Evolutionary conservation across 2,888 invertebrate genomes (phyloP), one percentile per base, ranked within the genome.

Genomic region (Dichetophora obliterata): DNA sequence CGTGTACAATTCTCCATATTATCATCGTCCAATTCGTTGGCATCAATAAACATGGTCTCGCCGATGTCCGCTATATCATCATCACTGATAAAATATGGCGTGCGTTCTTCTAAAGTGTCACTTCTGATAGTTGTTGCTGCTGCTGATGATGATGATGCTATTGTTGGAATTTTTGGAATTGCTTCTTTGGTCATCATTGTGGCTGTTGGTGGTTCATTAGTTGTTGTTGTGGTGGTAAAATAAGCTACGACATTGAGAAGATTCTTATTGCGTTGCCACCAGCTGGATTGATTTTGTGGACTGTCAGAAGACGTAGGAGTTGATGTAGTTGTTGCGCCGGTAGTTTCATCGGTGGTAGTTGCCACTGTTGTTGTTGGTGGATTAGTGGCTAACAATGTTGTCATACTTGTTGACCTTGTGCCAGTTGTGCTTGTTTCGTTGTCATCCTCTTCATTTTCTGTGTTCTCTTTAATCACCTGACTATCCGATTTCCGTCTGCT

Each of bases 1-100:
- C 86, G 81, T 27, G 84, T 79, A 77, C 87, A 88, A 0, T 54
- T 74, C 22, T 82, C 83, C 43, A 84, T 78, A 59, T 80, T 79
- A 19, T 82, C 83, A 54, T 80, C 81, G 24, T 84, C 75, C 68
- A 82, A 68, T 69, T 82, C 81, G 63, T 79, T 82, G 43, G 71
- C 75, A 37, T 86, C 83, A 24, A 83, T 83, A 75, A 82, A 82
- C 5, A 80, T 77, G 14, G 83, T 82, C 66, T 77, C 82, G 0
- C 83, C 84, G 22, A 83, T 81, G 11, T 83, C 80, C 11, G 77
- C 81, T 8, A 84, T 81, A 8, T 82, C 81, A 37, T 82, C 80
- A 24, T 76, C 81, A 31, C 78, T 82, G 24, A 88, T 81, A 4
- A 82, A 83, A 66, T 79, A 84, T 0, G 85, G 84, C 11, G 85